Evolutionary conservation across 2,888 invertebrate genomes (phyloP).

Genomic region (Lissonota sp.): DNA sequence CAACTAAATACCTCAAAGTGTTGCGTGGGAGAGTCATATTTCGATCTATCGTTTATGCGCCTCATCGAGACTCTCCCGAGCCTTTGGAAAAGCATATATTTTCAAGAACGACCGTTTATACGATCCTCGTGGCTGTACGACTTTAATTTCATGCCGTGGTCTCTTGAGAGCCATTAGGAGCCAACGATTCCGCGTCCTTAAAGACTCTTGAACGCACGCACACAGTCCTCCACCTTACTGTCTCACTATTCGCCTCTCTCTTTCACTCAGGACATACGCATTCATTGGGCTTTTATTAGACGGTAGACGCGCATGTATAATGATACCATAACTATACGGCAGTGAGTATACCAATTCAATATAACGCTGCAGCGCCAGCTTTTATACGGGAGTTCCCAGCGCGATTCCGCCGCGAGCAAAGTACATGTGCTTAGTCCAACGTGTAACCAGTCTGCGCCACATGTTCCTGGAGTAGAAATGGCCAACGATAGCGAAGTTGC

Average conservation of each 20-base stretch:
- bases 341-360: constrained; percentile 3
- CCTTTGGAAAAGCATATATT: neutral
- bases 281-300: constrained; percentile 37
- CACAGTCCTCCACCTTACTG: neutral
- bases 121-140: constrained; percentile 10
- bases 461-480: too few species aligned
- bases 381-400: neutral
- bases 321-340: constrained; percentile 4
- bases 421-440: too few species aligned
- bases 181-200: constrained; percentile 36
- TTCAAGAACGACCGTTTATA: constrained; percentile 18
- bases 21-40: constrained; percentile 20
- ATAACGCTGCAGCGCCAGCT: neutral
- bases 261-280: neutral
- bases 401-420: neutral
- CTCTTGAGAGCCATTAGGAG: constrained; percentile 31
- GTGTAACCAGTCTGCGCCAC: too few species aligned
- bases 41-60: constrained; percentile 19
- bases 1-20: too few species aligned
- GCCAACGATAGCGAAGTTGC: too few species aligned
- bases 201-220: constrained; percentile 6
- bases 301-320: constrained; percentile 24
- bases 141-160: constrained; percentile 40
- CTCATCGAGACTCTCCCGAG: constrained; percentile 18
- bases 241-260: neutral